A percentile compares a stretch with the other conserved stretches of the same genome.
Conservation (phyloP, 1,140 invertebrate species). For the Temnothorax curvispinosus region DNA sequence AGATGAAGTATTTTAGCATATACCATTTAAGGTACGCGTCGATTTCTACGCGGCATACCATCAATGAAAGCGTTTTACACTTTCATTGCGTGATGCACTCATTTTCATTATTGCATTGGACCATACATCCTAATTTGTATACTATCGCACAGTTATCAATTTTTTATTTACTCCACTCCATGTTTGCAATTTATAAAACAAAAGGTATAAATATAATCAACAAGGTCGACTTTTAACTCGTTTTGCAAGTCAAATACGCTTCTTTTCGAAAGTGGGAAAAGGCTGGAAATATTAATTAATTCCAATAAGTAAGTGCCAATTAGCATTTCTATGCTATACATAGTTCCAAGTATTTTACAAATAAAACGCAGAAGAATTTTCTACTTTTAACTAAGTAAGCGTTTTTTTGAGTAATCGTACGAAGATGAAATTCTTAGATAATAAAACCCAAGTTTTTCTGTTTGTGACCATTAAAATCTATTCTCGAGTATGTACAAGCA, state of each 20-base stretch:
- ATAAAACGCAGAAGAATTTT: neutral
- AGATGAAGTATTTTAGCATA: neutral
- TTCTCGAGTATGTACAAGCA: neutral
- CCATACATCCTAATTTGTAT: neutral
- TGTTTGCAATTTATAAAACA: neutral
- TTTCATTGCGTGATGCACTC: neutral
- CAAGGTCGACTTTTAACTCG: neutral
- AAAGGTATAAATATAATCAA: neutral
- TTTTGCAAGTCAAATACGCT: constrained; percentile 32
- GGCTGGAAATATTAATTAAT: neutral
- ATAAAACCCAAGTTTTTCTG: neutral
- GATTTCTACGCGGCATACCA: neutral
- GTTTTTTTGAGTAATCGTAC: neutral
- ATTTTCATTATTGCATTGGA: neutral
- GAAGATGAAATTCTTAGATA: neutral
- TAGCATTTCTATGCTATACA: neutral
- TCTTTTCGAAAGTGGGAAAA: neutral
- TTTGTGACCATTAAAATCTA: neutral
- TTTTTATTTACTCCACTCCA: neutral
- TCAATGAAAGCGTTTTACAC: neutral
- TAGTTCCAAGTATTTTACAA: constrained; percentile 4
- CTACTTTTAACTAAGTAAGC: neutral
- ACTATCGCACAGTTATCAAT: neutral
- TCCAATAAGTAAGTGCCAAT: neutral
- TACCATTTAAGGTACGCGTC: neutral